phyloP scores from a whole-genome alignment of 1,140 invertebrate species.

The Branchinecta lindahli region DNA sequence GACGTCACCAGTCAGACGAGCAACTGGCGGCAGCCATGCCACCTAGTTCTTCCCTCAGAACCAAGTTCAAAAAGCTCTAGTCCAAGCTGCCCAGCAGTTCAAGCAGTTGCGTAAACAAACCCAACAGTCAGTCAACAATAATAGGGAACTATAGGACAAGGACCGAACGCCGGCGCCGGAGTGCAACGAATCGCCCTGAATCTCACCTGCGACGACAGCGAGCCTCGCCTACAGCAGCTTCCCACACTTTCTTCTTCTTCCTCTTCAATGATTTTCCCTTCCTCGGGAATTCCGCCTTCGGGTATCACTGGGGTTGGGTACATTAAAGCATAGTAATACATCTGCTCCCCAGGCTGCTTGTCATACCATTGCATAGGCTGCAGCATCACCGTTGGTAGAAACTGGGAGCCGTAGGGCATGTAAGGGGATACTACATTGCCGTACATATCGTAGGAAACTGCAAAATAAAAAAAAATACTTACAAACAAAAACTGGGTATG shows the following conservation, averaged over 20 bases:
- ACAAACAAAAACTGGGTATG: neutral
- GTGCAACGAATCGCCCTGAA: too few species aligned
- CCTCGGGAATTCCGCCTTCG: neutral
- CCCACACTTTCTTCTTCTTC: neutral
- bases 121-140: too few species aligned
- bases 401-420: neutral
- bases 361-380: slow-evolving; percentile 10
- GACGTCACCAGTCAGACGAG: too few species aligned
- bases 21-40: too few species aligned
- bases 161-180: too few species aligned
- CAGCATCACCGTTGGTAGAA: neutral
- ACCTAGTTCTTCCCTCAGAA: too few species aligned
- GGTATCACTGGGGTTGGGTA: neutral
- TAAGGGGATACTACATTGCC: neutral
- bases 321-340: neutral
- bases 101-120: too few species aligned
- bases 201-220: neutral
- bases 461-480: neutral
- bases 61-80: too few species aligned
- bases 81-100: too few species aligned
- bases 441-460: neutral
- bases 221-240: neutral
- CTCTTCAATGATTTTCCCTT: neutral
- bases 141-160: too few species aligned
- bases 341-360: neutral